Percentiles rank a stretch among this genome's conserved stretches.
Evolutionary conservation across 2,888 invertebrate species (phyloP).

Genomic region (Drosophila parthenogenetica): DNA sequence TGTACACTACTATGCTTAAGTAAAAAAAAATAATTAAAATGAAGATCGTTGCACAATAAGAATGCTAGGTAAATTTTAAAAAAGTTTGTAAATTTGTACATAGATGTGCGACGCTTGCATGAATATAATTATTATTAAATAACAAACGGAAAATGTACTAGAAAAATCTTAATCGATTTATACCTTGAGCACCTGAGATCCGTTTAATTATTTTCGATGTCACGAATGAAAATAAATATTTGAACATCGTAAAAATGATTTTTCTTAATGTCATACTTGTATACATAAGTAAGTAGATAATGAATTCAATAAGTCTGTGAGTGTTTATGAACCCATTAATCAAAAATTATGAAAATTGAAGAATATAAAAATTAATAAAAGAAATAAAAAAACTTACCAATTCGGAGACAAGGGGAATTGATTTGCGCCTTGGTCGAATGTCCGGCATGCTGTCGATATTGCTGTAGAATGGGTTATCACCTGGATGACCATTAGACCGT

Average conservation of each 20-base stretch:
- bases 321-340: background rate
- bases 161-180: slow-evolving; percentile 48
- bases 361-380: background rate
- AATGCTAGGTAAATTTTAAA: slow-evolving; percentile 7
- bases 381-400: slow-evolving; percentile 91
- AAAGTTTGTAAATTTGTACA: slow-evolving; percentile 27
- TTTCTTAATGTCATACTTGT: slow-evolving; percentile 4
- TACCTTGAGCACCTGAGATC: slow-evolving; percentile 85
- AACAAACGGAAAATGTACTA: slow-evolving; percentile 13
- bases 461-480: slow-evolving; percentile 99
- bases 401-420: slow-evolving; percentile 99
- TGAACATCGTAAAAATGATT: slow-evolving; percentile 36
- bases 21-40: slow-evolving; percentile 8
- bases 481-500: slow-evolving; percentile 94
- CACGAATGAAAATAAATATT: slow-evolving; percentile 56
- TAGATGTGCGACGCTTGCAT: slow-evolving; percentile 16
- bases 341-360: background rate
- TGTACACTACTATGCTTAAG: slow-evolving; percentile 11
- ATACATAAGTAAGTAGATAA: background rate
- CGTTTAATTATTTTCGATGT: slow-evolving; percentile 62
- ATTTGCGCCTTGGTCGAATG: slow-evolving; percentile 98
- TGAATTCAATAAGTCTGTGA: background rate
- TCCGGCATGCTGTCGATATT: slow-evolving; percentile 99
- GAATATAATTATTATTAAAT: slow-evolving; percentile 23
- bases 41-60: slow-evolving; percentile 10